Conservation (phyloP, 1,140 invertebrate genomes). For the Leptopilina boulardi region DNA sequence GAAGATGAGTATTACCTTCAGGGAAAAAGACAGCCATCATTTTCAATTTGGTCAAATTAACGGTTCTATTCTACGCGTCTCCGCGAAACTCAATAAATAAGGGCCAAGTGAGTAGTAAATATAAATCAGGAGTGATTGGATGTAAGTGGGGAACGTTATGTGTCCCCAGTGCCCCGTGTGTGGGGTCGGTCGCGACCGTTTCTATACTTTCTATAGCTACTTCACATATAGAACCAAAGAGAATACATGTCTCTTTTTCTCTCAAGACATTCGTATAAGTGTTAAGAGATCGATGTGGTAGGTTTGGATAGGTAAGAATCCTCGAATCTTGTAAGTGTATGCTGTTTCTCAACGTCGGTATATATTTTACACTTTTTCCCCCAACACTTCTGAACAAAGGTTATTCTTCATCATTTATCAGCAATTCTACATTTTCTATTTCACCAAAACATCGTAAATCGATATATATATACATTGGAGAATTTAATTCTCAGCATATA, state of each 20-base stretch:
- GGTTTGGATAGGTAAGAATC: conserved; percentile 23
- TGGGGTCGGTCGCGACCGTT: conserved; percentile 63
- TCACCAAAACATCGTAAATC: conserved; percentile 1
- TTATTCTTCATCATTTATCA: conserved; percentile 34
- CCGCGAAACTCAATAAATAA: conserved; percentile 74
- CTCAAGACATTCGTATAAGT: conserved; percentile 26
- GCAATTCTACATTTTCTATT: conserved; percentile 36
- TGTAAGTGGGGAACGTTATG: conserved; percentile 77
- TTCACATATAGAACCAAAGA: conserved; percentile 2
- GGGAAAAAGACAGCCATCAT: conserved; percentile 64
- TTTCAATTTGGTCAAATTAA: conserved; percentile 77
- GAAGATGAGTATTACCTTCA: conserved; percentile 30
- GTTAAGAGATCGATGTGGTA: conserved; percentile 24
- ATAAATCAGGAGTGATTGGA: conserved; percentile 78
- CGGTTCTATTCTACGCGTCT: conserved; percentile 71
- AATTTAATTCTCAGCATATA: no score
- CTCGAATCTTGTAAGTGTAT: background rate
- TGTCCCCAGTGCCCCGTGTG: conserved; percentile 76
- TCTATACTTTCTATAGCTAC: conserved; percentile 47
- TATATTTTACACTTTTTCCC: background rate
- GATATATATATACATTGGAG: background rate
- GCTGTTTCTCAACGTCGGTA: background rate
- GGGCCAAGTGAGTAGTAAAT: conserved; percentile 76
- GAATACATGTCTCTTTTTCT: background rate
- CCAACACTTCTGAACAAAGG: background rate